Evolutionary conservation across 2,113 vertebrate genomes (phyloP).

Genomic region (Pluvialis apricaria): DNA sequence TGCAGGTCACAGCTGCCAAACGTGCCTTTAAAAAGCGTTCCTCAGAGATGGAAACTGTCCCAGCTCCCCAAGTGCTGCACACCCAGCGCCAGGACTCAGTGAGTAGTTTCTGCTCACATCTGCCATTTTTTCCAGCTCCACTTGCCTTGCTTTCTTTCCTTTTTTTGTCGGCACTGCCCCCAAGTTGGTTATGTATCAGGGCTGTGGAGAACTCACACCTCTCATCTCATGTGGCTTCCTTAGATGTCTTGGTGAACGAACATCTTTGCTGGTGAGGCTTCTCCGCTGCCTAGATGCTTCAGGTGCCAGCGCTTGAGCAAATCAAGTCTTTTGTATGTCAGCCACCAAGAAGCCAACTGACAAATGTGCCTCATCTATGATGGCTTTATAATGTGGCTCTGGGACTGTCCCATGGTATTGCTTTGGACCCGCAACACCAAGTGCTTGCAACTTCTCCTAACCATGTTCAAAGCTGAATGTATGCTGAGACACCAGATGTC

Average conservation of each 20-base stretch:
- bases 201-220: neutral
- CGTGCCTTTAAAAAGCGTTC: neutral
- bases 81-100: fast-evolving
- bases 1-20: neutral
- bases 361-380: neutral
- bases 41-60: neutral
- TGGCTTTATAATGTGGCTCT: fast-evolving
- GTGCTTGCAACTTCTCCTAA: neutral
- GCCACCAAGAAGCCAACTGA: neutral
- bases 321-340: neutral
- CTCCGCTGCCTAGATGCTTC: neutral
- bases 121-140: neutral
- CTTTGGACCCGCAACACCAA: fast-evolving
- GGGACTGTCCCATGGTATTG: fast-evolving
- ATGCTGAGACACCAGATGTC: conserved; percentile 14
- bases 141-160: fast-evolving
- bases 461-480: neutral
- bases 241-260: neutral
- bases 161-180: neutral
- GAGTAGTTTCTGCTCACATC: neutral
- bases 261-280: neutral
- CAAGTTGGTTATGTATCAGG: neutral
- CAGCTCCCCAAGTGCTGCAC: neutral
- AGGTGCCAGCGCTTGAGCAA: neutral
- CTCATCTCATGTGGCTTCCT: fast-evolving